Evolutionary conservation across 2,888 invertebrate genomes (phyloP).

Genomic region (Sisyra nigra): DNA sequence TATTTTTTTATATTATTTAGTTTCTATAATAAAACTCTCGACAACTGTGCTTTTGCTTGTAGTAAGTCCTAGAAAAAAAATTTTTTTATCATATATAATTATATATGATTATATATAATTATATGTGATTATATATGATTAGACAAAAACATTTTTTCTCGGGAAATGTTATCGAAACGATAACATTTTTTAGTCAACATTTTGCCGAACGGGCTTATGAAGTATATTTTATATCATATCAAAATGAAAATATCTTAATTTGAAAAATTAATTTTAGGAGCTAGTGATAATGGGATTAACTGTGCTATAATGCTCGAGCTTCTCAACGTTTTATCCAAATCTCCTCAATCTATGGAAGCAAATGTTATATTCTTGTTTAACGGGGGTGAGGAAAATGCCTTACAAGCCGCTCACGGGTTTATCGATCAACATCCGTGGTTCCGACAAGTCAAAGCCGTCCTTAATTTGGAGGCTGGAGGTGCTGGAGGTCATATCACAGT

Average conservation of each 20-base stretch:
- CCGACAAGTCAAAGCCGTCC: conserved; percentile 53
- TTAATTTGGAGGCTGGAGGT: conserved; percentile 87
- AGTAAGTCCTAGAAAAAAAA: no score
- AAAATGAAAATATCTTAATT: no score
- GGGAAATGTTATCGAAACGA: no score
- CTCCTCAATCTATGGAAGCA: conserved; percentile 30
- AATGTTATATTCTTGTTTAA: conserved; percentile 55
- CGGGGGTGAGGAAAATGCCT: conserved; percentile 54
- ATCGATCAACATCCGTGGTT: conserved; percentile 70
- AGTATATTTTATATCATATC: no score
- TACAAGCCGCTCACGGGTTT: conserved; percentile 45
- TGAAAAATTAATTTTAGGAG: no score
- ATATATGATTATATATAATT: no score
- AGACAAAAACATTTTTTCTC: no score
- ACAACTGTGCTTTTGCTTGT: no score
- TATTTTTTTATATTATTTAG: no score
- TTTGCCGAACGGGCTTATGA: background rate
- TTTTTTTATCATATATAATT: no score
- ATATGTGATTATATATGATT: no score
- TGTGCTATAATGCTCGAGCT: conserved; percentile 54
- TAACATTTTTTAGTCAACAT: background rate
- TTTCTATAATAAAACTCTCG: no score
- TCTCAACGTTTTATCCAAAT: conserved; percentile 34
- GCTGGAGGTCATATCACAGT: conserved; percentile 80
- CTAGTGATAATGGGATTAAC: conserved; percentile 75